A percentile compares a stretch with the other conserved stretches of the same genome.
These are phyloP conservation scores for Radopholus similis DNA, from an alignment of 1,140 invertebrate genomes.

Conservation along the genomic window DNA sequence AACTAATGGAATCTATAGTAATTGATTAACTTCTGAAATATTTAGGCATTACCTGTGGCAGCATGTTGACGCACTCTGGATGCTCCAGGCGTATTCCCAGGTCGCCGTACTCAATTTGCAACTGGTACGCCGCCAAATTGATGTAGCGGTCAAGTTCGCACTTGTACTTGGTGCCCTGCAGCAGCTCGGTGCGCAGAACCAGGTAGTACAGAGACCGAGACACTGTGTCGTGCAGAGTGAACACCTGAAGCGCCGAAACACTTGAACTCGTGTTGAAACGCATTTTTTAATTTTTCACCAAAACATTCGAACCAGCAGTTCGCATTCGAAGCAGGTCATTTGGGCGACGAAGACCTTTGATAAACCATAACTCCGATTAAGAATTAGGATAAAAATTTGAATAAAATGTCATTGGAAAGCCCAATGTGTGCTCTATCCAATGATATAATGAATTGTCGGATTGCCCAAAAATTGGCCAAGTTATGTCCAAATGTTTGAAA, in stretches of 20 bases:
- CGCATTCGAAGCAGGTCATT: too few species aligned
- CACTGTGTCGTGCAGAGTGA: constrained; percentile 33
- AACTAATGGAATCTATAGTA: background rate
- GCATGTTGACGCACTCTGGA: constrained; percentile 42
- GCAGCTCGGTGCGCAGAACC: constrained; percentile 46
- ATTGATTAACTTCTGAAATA: constrained; percentile 41
- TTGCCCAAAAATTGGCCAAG: too few species aligned
- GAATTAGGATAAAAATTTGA: too few species aligned
- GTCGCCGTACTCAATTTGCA: constrained; percentile 50
- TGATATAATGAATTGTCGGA: too few species aligned
- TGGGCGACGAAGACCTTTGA: too few species aligned
- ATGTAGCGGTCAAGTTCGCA: constrained; percentile 28
- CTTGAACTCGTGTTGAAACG: too few species aligned
- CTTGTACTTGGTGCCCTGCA: constrained; percentile 33
- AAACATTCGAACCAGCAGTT: too few species aligned
- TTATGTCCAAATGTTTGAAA: background rate
- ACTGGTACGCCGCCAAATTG: constrained; percentile 43
- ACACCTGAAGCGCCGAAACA: constrained; percentile 22
- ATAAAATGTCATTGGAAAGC: too few species aligned
- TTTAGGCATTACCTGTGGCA: too few species aligned
- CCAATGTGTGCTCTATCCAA: too few species aligned
- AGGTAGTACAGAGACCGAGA: constrained; percentile 42
- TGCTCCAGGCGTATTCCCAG: constrained; percentile 37
- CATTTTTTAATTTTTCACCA: too few species aligned
- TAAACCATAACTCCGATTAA: too few species aligned